These are phyloP conservation scores for Stegophylla sp. DNA, from an alignment of 2,888 invertebrate species.

Conservation along the genomic window DNA sequence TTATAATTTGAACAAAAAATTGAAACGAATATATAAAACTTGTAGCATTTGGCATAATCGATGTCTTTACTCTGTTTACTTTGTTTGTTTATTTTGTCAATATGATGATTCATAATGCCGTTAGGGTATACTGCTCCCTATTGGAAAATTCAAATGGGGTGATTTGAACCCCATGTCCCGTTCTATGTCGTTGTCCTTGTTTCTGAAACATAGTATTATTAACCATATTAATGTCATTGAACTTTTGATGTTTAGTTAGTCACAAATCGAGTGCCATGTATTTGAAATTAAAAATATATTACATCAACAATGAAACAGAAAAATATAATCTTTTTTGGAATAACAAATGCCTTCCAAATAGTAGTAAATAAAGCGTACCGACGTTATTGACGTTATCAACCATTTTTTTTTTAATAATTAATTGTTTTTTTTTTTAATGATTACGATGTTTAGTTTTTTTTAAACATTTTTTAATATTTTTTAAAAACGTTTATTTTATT, in stretches of 20 bases:
- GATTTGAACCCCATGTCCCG: not conserved
- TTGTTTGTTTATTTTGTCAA: not conserved
- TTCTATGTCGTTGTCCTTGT: not conserved
- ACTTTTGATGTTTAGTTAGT: constrained; percentile 6
- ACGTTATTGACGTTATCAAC: no score
- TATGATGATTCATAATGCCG: constrained; percentile 14
- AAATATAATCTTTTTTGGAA: no score
- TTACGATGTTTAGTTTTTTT: no score
- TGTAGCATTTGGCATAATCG: not conserved
- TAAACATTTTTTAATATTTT: no score
- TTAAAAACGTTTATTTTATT: no score
- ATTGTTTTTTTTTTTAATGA: no score
- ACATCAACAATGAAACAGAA: not conserved
- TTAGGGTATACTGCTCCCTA: constrained; percentile 1
- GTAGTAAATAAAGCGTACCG: no score
- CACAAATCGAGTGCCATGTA: not conserved
- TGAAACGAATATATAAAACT: not conserved
- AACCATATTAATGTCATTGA: not conserved
- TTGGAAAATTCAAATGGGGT: constrained; percentile 28
- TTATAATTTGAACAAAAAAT: not conserved
- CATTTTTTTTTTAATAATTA: no score
- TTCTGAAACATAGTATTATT: constrained; percentile 12
- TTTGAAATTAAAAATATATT: not conserved
- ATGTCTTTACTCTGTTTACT: not conserved
- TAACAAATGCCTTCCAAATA: no score